phyloP scores from a whole-genome alignment of 2,113 vertebrate species.

The Accipiter cooperii region DNA sequence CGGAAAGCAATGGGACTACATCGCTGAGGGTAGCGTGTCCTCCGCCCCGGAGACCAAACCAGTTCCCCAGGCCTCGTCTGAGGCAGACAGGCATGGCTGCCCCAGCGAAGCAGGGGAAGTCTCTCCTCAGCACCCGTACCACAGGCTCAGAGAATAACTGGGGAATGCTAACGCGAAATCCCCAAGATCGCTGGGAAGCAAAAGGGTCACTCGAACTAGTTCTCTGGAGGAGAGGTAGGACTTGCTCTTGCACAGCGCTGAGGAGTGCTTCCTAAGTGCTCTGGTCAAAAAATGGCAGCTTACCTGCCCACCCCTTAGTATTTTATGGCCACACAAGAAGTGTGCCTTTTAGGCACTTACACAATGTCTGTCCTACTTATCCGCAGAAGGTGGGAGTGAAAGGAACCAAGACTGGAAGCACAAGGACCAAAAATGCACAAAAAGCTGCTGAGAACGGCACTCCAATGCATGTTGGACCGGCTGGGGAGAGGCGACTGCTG shows the following conservation, averaged over 20 bases:
- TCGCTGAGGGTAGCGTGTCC: fast-evolving
- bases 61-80: too few species aligned
- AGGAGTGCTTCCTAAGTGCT: fast-evolving
- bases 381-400: background rate
- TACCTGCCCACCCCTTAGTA: too few species aligned
- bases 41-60: fast-evolving
- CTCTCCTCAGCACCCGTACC: fast-evolving
- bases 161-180: fast-evolving
- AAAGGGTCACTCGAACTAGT: background rate
- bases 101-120: fast-evolving
- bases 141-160: too few species aligned
- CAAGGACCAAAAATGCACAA: background rate
- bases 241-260: background rate
- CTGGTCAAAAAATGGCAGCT: background rate
- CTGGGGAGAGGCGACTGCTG: background rate
- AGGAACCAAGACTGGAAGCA: background rate
- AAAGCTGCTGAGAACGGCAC: background rate
- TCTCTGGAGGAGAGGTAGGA: background rate
- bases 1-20: fast-evolving
- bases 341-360: background rate
- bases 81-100: fast-evolving
- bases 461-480: fast-evolving
- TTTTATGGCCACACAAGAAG: background rate
- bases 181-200: background rate
- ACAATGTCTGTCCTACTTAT: background rate